Evolutionary conservation across 2,113 vertebrate genomes (phyloP), one percentile per base, ranked within the genome.

Genomic region (Gadus chalcogrammus): DNA sequence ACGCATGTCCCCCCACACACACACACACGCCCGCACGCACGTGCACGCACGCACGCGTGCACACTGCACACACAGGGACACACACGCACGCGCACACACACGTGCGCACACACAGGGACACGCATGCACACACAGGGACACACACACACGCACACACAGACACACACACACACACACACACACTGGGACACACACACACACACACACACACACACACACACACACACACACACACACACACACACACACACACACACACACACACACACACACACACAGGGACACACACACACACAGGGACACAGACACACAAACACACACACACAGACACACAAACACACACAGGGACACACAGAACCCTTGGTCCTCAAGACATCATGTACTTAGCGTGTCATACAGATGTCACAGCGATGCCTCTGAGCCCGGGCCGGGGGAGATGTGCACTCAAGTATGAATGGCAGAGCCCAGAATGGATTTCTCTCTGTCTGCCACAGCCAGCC

Each of bases 381-480:
- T 82, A 84, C 77, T 89, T 85, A 85, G 73, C 65, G 68, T 83
- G 84, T 85, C 85, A 84, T 76, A 85, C 82, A 81, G 75, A 85
- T 87, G 85, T 89, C 84, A 86, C 76, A 71, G 72, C 52, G 42
- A 78, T 78, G 74, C 71, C 42, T 48, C 42, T 48, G 6, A 48
- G 42, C 42, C 42, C 28, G 61, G 73, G 82, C 75, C 61, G 67
- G 65, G 15, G n/a, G 38, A 13, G 65, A 64, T 73, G 80, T 55
- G 74, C 80, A 84, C 77, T 79, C 70, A 65, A 74, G 82, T 83
- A 80, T 83, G 79, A 88, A 78, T 83, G 85, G 77, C 83, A 81
- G 81, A 58, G 69, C 35, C 75, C 71, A 75, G 72, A 52, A 82
- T 81, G 83, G 77, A 79, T 80, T 82, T 72, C 82, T 80, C 69